Evolutionary conservation across 1,140 invertebrate genomes (phyloP), one percentile per base, ranked within the genome.

Genomic region (Gonioctena quinquepunctata): DNA sequence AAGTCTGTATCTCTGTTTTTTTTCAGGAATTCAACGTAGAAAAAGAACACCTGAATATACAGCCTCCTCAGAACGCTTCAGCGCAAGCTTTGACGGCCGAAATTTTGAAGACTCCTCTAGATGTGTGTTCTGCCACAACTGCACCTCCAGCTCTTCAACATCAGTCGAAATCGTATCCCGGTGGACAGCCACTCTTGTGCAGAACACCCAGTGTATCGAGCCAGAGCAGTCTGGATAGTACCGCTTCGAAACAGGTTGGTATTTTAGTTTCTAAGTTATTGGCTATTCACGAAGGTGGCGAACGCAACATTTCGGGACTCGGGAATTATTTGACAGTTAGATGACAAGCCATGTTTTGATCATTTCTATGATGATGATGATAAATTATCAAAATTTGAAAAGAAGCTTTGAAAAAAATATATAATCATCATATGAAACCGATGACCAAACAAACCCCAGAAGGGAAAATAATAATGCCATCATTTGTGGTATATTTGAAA

Each of bases 201-300:
- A 85, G 92, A 49, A 93, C 92, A 2, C 90, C 91, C 13, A 93
- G 92, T 11, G 89, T 92, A 62, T 92, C 91, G n/a, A 93, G 92
- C 13, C 92, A 94, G 78, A 90, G 90, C 81, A 93, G 91, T 73
- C 83, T 93, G 27, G 92, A 94, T 76, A 90, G 89, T 77, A 89
- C 88, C 66, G 88, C 89, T 54, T 89, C 90, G 11, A 87, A 89
- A 80, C 88, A 89, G 73, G 89, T 89, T 78, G 85, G 60, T 49
- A n/a, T n/a, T n/a, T n/a, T n/a, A n/a, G n/a, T n/a, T n/a, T n/a
- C n/a, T n/a, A n/a, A n/a, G n/a, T n/a, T n/a, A n/a, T n/a, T n/a
- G n/a, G n/a, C n/a, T n/a, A n/a, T n/a, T n/a, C n/a, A n/a, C n/a
- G n/a, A n/a, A n/a, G n/a, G n/a, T n/a, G n/a, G n/a, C n/a, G n/a